Base-by-base conservation (phyloP, 1,140 invertebrate genomes). In the Archegozetes longisetosus region DNA sequence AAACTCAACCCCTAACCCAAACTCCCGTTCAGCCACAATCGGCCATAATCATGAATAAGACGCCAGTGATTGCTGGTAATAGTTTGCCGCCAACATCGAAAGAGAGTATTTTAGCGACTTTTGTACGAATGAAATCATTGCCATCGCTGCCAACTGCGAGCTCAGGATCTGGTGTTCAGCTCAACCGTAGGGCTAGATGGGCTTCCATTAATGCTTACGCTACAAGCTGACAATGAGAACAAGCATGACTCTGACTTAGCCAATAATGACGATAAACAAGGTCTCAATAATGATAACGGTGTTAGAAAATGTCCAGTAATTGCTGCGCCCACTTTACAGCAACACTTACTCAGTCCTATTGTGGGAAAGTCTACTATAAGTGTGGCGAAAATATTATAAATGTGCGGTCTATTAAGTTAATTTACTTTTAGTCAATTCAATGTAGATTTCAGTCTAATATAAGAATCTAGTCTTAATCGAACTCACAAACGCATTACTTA, bases 341-440 rank as follows among this genome's bases (percentile, higher is more conserved):
- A 60, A 55, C 58, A 60, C 32, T 24, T 60, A 40, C 51, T 60
- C 27, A 60, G 26, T 54, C 58, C 58, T 20, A 58, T 60, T n/a
- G 54, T 54, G 6, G 32, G 32, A 40, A 40, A 40, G 17, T 17
- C 32, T 9, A 17, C 32, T 17, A 40, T 40, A 9, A 40, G 32
- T 40, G 32, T 40, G 6, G 17, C 32, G 17, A 40, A 40, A 40
- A 40, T 40, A 40, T 17, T 40, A 17, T 40, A 40, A 40, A n/a
- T n/a, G n/a, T n/a, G 32, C 6, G 6, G 32, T 40, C 32, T 40
- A 40, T 40, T 40, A 17, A 40, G 6, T 40, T 6, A 40, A 40
- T 40, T 17, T 40, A 9, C 6, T 40, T 40, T 6, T 40, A 40
- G 32, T 40, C 32, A 40, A 40, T 9, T 40, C 32, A 9, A 40